Evolutionary conservation across 2,888 invertebrate genomes (phyloP), one percentile per base, ranked within the genome.

Genomic region (Drosophila sordidula): DNA sequence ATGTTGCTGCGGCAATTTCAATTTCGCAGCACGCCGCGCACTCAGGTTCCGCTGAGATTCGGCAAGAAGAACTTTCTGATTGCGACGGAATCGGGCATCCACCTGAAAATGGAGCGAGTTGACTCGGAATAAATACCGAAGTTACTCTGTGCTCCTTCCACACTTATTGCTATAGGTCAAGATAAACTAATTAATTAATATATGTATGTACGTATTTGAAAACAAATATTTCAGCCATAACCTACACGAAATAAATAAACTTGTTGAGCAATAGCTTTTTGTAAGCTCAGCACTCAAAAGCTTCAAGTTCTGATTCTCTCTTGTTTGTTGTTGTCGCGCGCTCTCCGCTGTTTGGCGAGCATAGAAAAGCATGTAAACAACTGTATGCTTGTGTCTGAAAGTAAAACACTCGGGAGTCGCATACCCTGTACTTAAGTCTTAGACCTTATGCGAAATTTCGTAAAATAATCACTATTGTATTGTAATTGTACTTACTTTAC

Each of bases 1-100:
- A 41, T 41, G 3, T 36, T 62, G 12, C 42, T 75, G 41, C 70
- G 52, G 5, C 51, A 73, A 29, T 91, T 66, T 45, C 63, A 41
- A 1, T 54, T 77, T 12, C 25, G 4, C 0, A n/a, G 25, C 16
- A 67, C 57, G 2, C n/a, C 22, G 3, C 14, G 8, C 8, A 73
- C 70, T 1, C 70, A 76, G 42, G 67, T 76, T 49, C 70, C 70
- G 3, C 8, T 73, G 26, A 14, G 46, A n/a, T 56, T 73, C 6
- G 14, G 36, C 6, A 63, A 62, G 3, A 41, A 41, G 2, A 61
- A 56, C 32, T 77, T 73, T 49, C 34, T 70, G 0, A 70, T 73
- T 26, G 49, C 45, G 1, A 18, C 64, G 1, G 56, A 76, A 16
- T 62, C 61, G 6, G 73, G 68, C 16, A 65, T 77, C 29, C 67